Evolutionary conservation across 2,797 vertebrate genomes (phyloP).

Genomic region (Falco naumanni): DNA sequence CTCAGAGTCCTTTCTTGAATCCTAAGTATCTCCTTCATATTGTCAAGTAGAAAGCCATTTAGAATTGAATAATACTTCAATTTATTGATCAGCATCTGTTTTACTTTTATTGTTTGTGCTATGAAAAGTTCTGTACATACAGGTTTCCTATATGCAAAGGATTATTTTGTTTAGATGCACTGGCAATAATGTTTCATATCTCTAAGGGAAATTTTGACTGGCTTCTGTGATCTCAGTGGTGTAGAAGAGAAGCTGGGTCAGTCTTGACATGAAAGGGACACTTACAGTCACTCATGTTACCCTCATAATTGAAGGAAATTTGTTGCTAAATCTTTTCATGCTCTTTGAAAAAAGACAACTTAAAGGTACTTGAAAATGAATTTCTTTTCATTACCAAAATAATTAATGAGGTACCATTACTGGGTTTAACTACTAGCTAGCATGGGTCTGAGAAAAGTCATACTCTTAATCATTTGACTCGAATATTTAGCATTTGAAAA

Average conservation of each 20-base stretch:
- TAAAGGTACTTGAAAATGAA: not conserved
- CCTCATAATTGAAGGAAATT: not conserved
- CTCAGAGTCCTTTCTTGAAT: not conserved
- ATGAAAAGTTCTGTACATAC: not conserved
- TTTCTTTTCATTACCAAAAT: not conserved
- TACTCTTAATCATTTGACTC: not conserved
- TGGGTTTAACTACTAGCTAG: not conserved
- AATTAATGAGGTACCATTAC: not conserved
- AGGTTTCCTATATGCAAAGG: not conserved
- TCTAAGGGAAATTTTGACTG: not conserved
- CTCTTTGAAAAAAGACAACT: not conserved
- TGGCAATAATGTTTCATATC: not conserved
- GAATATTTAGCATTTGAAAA: not conserved
- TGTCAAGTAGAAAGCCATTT: not conserved
- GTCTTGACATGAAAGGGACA: not conserved
- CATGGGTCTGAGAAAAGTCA: not conserved
- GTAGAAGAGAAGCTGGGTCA: not conserved
- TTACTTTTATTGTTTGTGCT: not conserved
- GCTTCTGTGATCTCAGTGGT: not conserved
- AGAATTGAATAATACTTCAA: not conserved
- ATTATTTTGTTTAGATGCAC: not conserved
- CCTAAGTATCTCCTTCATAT: constrained; percentile 26
- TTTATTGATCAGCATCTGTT: not conserved
- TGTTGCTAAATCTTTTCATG: not conserved
- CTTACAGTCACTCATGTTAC: not conserved